Percentiles rank a stretch among this genome's conserved stretches.
Conservation (phyloP, 2,888 invertebrate species). For the Eupithecia exiguata region DNA sequence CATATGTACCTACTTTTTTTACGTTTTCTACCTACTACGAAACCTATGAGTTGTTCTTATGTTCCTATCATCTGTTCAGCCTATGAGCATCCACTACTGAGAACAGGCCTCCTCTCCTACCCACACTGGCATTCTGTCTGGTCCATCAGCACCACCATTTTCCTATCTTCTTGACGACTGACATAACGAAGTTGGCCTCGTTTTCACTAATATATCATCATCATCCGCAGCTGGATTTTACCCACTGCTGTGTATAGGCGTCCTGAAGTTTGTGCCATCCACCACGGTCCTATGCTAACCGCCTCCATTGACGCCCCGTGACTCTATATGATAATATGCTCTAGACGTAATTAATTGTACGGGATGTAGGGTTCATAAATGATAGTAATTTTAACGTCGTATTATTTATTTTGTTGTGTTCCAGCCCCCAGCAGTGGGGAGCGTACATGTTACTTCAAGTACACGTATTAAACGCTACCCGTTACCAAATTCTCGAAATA, state of each 20-base stretch:
- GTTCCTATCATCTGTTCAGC: neutral
- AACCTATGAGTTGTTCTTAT: too few relatives aligned
- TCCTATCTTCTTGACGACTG: neutral
- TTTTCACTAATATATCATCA: neutral
- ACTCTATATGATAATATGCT: neutral
- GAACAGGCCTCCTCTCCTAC: neutral
- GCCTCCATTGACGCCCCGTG: too few relatives aligned
- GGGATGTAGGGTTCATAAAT: slow-evolving; percentile 46
- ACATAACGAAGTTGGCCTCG: neutral
- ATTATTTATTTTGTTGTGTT: slow-evolving; percentile 83
- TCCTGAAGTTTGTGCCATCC: too few relatives aligned
- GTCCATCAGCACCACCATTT: neutral
- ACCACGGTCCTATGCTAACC: too few relatives aligned
- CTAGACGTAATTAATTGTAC: neutral
- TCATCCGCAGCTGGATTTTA: too few relatives aligned
- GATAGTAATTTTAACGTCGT: slow-evolving; percentile 76
- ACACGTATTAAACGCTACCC: slow-evolving; percentile 80
- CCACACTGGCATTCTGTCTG: neutral
- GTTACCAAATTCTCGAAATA: slow-evolving; percentile 81
- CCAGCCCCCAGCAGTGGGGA: slow-evolving; percentile 72
- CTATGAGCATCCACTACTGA: neutral
- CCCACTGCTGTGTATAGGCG: too few relatives aligned
- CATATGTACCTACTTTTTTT: too few relatives aligned
- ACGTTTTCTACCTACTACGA: too few relatives aligned
- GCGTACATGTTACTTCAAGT: slow-evolving; percentile 67